Percentiles rank a stretch among this genome's conserved stretches.
These are phyloP conservation scores for Pollimyrus isidori DNA, from an alignment of 2,113 vertebrate genomes.

Conservation along the genomic window DNA sequence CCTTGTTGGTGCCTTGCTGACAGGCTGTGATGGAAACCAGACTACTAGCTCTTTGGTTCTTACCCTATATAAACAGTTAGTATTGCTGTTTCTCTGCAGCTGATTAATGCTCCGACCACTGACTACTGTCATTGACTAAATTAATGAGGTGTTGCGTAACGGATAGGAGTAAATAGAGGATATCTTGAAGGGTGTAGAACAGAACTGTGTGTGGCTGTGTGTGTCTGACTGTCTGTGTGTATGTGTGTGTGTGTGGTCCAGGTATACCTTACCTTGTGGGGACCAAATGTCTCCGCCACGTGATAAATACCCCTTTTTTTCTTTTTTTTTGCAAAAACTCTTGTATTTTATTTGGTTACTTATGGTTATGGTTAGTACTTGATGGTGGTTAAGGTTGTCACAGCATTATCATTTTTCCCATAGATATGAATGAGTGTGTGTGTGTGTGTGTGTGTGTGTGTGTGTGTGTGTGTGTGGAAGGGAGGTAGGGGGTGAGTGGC, in stretches of 20 bases:
- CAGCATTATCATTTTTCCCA: too few relatives aligned
- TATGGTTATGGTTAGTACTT: too few relatives aligned
- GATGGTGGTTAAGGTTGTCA: background rate
- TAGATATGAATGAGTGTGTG: too few relatives aligned
- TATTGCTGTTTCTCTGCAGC: background rate
- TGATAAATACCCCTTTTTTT: too few relatives aligned
- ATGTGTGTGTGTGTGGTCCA: too few relatives aligned
- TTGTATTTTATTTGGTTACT: too few relatives aligned
- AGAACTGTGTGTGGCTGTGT: too few relatives aligned
- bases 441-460: background rate
- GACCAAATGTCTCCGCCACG: too few relatives aligned
- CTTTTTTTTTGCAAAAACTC: too few relatives aligned
- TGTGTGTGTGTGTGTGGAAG: background rate
- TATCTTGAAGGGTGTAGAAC: background rate
- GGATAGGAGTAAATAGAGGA: background rate
- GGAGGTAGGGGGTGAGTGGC: background rate
- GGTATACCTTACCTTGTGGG: too few relatives aligned
- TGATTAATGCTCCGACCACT: background rate
- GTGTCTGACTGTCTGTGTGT: too few relatives aligned
- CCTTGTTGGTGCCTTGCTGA: background rate
- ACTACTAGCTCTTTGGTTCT: background rate
- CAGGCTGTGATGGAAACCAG: background rate
- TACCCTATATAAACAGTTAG: background rate
- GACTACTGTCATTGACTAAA: background rate
- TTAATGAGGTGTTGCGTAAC: background rate